phyloP scores from a whole-genome alignment of 2,888 invertebrate species.

The Lasioglossum calceatum region DNA sequence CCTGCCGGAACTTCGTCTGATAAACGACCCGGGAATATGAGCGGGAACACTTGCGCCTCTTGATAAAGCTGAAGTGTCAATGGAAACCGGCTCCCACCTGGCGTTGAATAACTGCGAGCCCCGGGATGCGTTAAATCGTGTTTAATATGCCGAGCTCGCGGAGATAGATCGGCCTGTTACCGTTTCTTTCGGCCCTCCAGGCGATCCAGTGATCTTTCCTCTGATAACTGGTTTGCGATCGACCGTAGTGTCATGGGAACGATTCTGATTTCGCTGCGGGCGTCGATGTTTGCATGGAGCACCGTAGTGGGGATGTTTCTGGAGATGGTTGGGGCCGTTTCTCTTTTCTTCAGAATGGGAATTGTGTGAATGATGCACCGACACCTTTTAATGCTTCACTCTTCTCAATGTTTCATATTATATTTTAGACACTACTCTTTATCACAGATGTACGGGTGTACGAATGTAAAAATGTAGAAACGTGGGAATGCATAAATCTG shows the following conservation, averaged over 20 bases:
- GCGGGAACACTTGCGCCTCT: conserved; percentile 36
- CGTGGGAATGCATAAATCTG: no score
- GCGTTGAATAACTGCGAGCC: conserved; percentile 14
- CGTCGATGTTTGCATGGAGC: background rate
- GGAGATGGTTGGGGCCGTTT: no score
- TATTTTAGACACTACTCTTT: no score
- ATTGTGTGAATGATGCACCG: background rate
- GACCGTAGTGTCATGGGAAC: background rate
- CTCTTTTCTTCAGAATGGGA: background rate
- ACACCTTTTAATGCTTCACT: background rate
- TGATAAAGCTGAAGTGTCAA: conserved; percentile 42
- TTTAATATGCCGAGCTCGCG: background rate
- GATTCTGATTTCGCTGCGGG: background rate
- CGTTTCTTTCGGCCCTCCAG: background rate
- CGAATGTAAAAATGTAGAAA: no score
- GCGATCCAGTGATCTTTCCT: background rate
- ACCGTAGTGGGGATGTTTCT: background rate
- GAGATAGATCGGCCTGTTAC: conserved; percentile 20
- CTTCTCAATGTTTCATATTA: background rate
- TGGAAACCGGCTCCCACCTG: conserved; percentile 25
- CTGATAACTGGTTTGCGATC: background rate
- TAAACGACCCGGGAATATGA: conserved; percentile 50
- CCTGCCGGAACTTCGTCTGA: conserved; percentile 18
- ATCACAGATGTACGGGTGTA: no score
- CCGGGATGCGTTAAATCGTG: conserved; percentile 38